Percentiles rank a stretch among this genome's conserved stretches.
These are phyloP conservation scores for Taurulus bubalis DNA, from an alignment of 2,113 vertebrate species.

Conservation along the genomic window DNA sequence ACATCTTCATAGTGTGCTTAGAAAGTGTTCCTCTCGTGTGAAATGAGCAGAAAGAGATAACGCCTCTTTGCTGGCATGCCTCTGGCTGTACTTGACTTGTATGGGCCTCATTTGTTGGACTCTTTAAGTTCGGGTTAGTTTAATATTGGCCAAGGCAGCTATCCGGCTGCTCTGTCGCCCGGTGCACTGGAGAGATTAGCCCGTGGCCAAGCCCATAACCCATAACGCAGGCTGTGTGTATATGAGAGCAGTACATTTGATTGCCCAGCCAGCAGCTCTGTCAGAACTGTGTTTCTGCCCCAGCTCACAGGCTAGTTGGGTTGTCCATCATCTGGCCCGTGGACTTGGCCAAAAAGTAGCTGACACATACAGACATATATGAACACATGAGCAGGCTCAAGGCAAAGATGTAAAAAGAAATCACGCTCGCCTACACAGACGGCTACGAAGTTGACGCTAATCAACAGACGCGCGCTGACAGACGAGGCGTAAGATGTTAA, in stretches of 20 bases:
- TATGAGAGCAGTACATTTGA: constrained; percentile 38
- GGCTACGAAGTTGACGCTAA: constrained; percentile 5
- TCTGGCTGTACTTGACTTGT: constrained; percentile 16
- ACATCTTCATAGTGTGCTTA: constrained; percentile 8
- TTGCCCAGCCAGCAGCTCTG: constrained; percentile 54
- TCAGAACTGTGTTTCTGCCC: constrained; percentile 62
- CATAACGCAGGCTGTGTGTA: constrained; percentile 40
- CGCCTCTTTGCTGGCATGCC: constrained; percentile 18
- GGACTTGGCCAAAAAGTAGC: constrained; percentile 24
- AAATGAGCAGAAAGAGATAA: constrained; percentile 47
- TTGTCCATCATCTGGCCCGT: constrained; percentile 19
- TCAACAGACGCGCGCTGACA: constrained; percentile 17
- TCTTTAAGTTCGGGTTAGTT: constrained; percentile 31
- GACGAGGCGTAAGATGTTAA: constrained; percentile 29
- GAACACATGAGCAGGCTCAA: constrained; percentile 31
- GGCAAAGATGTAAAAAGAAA: constrained; percentile 22
- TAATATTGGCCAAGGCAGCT: constrained; percentile 29
- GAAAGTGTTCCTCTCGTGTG: constrained; percentile 39
- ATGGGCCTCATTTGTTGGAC: constrained; percentile 34
- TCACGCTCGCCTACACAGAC: background rate
- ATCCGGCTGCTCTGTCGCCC: constrained; percentile 24
- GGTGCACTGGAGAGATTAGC: constrained; percentile 50
- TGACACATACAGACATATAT: constrained; percentile 32
- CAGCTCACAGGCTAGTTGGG: constrained; percentile 50
- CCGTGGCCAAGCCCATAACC: constrained; percentile 51